Evolutionary conservation across 2,113 vertebrate species (phyloP), one percentile per base, ranked within the genome.

Genomic region (Cynocephalus volans): DNA sequence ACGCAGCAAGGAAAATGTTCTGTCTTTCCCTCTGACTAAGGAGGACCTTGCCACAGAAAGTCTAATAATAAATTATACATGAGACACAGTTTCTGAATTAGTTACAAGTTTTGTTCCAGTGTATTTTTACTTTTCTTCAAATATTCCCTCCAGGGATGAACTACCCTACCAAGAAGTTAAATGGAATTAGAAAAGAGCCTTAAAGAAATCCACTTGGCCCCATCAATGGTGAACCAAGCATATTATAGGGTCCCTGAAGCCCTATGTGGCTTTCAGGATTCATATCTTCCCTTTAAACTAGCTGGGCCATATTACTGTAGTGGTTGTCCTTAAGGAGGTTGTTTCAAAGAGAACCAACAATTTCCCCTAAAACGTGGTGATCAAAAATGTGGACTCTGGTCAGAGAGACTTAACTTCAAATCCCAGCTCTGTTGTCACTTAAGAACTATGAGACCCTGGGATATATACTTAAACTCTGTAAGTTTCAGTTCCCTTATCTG

Each of bases 61-160:
- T 64, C 72, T 97, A 80, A 95, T 97, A 96, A 95, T 97, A 95
- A 93, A 96, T 96, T 91, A 96, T 93, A 56, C 64, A 1, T 95
- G 98, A 97, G 73, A 85, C 70, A 96, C 0, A 6, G 83, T 91
- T 97, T 98, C 96, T 88, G 95, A 97, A 96, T 60, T 70, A 91
- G 85, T 48, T 92, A 73, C 62, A 96, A 97, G 79, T 64, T 65
- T 52, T 80, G 33, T 90, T 94, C 48, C 54, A 73, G 96, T 64
- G 88, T 50, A 93, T 93, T 97, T 98, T 98, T 97, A 97, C 75
- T 80, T 93, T 82, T 90, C 83, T 96, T 97, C 73, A 88, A 88
- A 58, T 97, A 89, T 88, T 91, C 93, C 83, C 96, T 92, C 87
- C 14, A 58, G 75, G 75, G 65, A 21, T 75, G 52, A 77, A 93